Percentiles rank a stretch among this genome's conserved stretches.
These are phyloP conservation scores for Bubo blakistoni DNA, from an alignment of 2,113 vertebrate genomes.

Conservation along the genomic window DNA sequence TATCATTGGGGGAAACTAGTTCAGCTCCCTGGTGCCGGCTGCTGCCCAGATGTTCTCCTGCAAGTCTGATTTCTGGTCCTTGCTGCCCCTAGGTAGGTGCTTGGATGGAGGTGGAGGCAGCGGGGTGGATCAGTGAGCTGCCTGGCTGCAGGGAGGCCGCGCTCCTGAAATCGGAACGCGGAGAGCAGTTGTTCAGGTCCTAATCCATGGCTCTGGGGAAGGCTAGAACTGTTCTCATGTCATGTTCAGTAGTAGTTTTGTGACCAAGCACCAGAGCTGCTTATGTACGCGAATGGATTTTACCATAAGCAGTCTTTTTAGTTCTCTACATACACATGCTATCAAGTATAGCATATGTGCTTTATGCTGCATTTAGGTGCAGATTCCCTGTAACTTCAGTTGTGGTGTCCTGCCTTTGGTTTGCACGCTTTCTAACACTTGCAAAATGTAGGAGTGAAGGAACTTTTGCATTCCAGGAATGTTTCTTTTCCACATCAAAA, in stretches of 20 bases:
- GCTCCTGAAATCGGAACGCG: not conserved
- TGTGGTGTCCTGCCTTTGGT: not conserved
- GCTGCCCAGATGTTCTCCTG: not conserved
- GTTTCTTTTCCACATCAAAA: not conserved
- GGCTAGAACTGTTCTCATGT: not conserved
- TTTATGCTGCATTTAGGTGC: not conserved
- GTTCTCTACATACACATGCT: not conserved
- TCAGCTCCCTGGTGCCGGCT: not conserved
- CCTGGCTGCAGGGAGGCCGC: not conserved
- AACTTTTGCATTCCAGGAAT: not conserved
- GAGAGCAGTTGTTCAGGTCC: not conserved
- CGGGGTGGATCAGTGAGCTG: not conserved
- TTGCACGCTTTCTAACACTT: not conserved
- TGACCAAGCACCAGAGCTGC: not conserved
- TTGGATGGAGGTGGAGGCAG: not conserved
- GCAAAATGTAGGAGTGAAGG: not conserved
- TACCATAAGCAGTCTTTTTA: not conserved
- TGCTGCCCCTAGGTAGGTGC: not conserved
- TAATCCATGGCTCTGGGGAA: not conserved
- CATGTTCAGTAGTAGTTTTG: not conserved
- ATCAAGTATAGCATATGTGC: no score
- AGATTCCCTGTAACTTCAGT: not conserved
- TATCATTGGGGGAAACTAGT: not conserved
- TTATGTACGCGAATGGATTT: not conserved
- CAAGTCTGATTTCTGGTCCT: not conserved